Percentiles rank a stretch among this genome's conserved stretches.
These are phyloP conservation scores for Peromyscus nudipes DNA, from an alignment of 2,797 vertebrate genomes.

Conservation along the genomic window DNA sequence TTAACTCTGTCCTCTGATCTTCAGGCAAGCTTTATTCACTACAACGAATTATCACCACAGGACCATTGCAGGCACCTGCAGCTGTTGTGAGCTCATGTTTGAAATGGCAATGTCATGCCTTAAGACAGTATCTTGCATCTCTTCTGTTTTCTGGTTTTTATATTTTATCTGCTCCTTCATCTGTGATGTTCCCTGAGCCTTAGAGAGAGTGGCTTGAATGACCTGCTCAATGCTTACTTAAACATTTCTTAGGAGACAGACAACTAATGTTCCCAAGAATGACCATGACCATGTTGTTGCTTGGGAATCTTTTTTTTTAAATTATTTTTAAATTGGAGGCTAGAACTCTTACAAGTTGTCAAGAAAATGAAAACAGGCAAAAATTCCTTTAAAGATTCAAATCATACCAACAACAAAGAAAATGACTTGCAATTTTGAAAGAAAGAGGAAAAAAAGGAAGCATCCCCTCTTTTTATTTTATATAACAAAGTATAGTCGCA, in stretches of 20 bases:
- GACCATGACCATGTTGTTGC: neutral
- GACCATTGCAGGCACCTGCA: neutral
- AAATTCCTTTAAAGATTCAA: neutral
- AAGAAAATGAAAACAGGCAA: neutral
- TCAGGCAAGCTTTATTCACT: too few relatives aligned
- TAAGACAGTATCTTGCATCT: neutral
- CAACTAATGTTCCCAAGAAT: neutral
- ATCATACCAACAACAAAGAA: neutral
- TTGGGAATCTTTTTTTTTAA: neutral
- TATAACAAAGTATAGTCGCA: neutral
- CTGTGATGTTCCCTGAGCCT: neutral
- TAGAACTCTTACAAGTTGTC: constrained; percentile 1
- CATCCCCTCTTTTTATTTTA: neutral
- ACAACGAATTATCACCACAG: too few relatives aligned
- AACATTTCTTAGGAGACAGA: constrained; percentile 5
- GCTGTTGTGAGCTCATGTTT: neutral
- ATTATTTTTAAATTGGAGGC: neutral
- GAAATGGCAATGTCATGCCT: neutral
- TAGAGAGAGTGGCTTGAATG: neutral
- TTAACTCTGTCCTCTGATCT: too few relatives aligned
- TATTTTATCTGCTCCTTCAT: neutral
- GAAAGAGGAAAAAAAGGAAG: neutral
- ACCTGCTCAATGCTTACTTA: neutral
- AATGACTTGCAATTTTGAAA: constrained; percentile 12
- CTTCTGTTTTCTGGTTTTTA: neutral